Base-by-base conservation (phyloP, 2,888 invertebrate genomes). In the Macrosiphum euphorbiae region DNA sequence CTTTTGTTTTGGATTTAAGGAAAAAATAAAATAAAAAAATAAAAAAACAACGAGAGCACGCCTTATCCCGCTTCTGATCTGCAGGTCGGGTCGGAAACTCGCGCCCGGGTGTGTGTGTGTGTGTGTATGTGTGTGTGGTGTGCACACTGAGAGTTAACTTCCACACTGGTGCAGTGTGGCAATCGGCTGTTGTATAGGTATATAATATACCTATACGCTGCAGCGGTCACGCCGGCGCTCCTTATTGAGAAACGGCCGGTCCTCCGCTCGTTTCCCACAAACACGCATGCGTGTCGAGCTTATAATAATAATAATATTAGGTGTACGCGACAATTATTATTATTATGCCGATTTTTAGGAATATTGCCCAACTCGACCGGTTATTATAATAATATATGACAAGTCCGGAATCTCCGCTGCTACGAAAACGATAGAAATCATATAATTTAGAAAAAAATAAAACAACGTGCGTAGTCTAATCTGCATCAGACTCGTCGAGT, bases 1-100 rank as follows among this genome's bases (percentile, higher is more conserved):
- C 88, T 92, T 93, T 93, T 89, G 92, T 93, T 93, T 58, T 89
- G 28, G 88, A 50, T 88, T 88, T 88, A 41, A 93, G 89, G n/a
- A 67, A 84, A 44, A 58, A 41, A 88, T 28, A 55, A 41, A 41
- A 88, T 41, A 26, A 86, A 86, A 26, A n/a, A 50, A 13, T 47
- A n/a, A 24, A 55, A 78, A 88, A 52, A 35, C 20, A 26, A 67
- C 41, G 86, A 44, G 85, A 86, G 58, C 86, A 61, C n/a, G 58
- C 86, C 91, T 92, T 86, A 92, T 92, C 91, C 78, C 28, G 52
- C 67, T 67, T n/a, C n/a, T 55, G 87, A 93, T 93, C 92, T 47
- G 47, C 47, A 47, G 55, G 92, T 92, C 55, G 47, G 67, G 67
- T 88, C 67, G 52, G 88, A 88, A 92, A 92, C 86, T 90, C 55